phyloP scores from a whole-genome alignment of 1,140 invertebrate genomes.

The Popillia japonica region DNA sequence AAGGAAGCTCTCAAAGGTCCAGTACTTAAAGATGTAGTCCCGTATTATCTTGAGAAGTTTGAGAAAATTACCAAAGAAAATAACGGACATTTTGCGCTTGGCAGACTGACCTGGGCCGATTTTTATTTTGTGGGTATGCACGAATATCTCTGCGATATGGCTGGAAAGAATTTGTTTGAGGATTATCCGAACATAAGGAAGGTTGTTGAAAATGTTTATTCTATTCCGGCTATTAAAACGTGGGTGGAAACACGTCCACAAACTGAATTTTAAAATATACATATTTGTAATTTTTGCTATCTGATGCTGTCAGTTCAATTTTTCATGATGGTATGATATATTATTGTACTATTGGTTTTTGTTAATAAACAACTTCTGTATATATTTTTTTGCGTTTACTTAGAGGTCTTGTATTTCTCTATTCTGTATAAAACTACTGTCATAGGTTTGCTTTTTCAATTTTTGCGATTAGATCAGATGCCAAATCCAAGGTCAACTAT shows the following conservation, averaged over 20 bases:
- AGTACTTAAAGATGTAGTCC: slow-evolving; percentile 62
- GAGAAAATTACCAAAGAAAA: slow-evolving; percentile 65
- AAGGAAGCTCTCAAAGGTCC: slow-evolving; percentile 59
- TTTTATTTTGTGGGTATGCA: slow-evolving; percentile 68
- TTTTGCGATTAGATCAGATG: too few species aligned
- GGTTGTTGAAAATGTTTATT: slow-evolving; percentile 65
- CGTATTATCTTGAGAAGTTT: slow-evolving; percentile 66
- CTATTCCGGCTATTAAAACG: slow-evolving; percentile 68
- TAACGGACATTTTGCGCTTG: slow-evolving; percentile 63
- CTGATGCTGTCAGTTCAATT: too few species aligned
- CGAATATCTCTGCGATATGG: slow-evolving; percentile 69
- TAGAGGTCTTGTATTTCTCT: too few species aligned
- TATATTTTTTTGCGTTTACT: too few species aligned
- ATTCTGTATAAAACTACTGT: too few species aligned
- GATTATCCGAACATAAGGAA: slow-evolving; percentile 67
- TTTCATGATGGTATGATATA: too few species aligned
- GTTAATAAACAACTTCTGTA: too few species aligned
- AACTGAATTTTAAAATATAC: slow-evolving; percentile 42
- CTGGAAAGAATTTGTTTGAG: slow-evolving; percentile 65
- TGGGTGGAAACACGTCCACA: slow-evolving; percentile 71
- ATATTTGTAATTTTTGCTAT: too few species aligned
- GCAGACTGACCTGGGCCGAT: slow-evolving; percentile 70
- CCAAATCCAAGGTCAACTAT: too few species aligned
- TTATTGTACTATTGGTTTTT: too few species aligned
- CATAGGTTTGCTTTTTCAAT: too few species aligned